A percentile compares a stretch with the other conserved stretches of the same genome.
Evolutionary conservation across 2,888 invertebrate species (phyloP).

Genomic region (Saturnia japonica): DNA sequence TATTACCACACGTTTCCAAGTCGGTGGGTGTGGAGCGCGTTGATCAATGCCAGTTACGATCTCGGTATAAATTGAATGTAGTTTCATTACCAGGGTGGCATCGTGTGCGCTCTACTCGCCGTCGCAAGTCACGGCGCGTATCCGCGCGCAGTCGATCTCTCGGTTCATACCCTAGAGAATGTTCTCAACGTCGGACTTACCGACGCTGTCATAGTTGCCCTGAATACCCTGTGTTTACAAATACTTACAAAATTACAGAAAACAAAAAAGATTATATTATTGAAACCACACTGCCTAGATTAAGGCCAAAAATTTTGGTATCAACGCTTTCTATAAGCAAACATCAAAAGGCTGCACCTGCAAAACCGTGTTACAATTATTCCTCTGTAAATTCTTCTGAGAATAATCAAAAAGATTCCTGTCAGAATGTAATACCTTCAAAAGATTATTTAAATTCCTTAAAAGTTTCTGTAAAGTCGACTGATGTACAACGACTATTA

Average conservation of each 20-base stretch:
- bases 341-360: slow-evolving; percentile 34
- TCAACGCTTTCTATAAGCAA: slow-evolving; percentile 29
- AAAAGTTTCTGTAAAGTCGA: slow-evolving; percentile 25
- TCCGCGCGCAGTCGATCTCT: slow-evolving; percentile 65
- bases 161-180: slow-evolving; percentile 52
- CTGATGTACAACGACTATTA: slow-evolving; percentile 36
- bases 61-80: slow-evolving; percentile 32
- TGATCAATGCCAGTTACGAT: slow-evolving; percentile 45
- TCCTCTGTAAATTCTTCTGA: slow-evolving; percentile 22
- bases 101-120: slow-evolving; percentile 49
- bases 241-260: slow-evolving; percentile 61
- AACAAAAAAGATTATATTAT: slow-evolving; percentile 55
- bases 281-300: slow-evolving; percentile 43
- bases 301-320: slow-evolving; percentile 25
- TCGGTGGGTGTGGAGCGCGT: slow-evolving; percentile 53
- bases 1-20: slow-evolving; percentile 53
- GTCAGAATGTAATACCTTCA: not conserved
- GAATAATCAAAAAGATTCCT: not conserved
- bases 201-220: slow-evolving; percentile 64
- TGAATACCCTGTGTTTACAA: slow-evolving; percentile 53
- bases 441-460: slow-evolving; percentile 14
- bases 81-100: slow-evolving; percentile 29
- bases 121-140: slow-evolving; percentile 42
- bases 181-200: slow-evolving; percentile 49
- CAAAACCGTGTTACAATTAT: slow-evolving; percentile 35